Base-by-base conservation (phyloP, 2,113 vertebrate genomes). In the Andinoacara biseriatus region DNA sequence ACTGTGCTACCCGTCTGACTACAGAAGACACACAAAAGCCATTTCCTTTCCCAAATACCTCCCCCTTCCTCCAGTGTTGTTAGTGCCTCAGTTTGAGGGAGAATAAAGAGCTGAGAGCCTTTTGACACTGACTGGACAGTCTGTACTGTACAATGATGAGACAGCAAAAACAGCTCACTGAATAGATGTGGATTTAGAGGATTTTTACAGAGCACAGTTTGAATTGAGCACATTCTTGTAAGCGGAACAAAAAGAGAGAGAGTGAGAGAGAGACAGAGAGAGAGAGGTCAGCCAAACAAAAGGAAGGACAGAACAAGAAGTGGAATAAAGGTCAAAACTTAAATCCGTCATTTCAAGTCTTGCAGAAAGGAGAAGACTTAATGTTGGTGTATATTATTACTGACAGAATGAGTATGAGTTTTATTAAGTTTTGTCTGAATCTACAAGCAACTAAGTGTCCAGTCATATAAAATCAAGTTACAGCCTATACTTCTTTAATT, bases 101-200 rank as follows among this genome's bases (percentile, higher is more conserved):
- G 81, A 87, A 91, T 88, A 89, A 88, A 90, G 87, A 58, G 58
- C 15, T 6, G 13, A 61, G 63, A 84, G 74, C 31, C 83, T 83
- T 91, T 88, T 84, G 86, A 83, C 31, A 57, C 1, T 3, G 59
- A 84, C 76, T 52, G 78, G 61, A 80, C 84, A 65, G 80, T 81
- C 87, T 38, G 85, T 57, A 59, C 88, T 26, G 85, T 78, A 93
- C 83, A 91, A 90, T 91, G 93, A 93, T 93, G 92, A 93, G 83
- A 58, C 91, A 89, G 93, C 92, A 91, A 87, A 93, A 94, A 89
- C 87, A 87, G 78, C 85, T 74, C 59, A 2, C 31, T 91, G 89
- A 91, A 88, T 86, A 69, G 90, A 89, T 54, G 81, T 86, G 89
- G 86, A 83, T 80, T 91, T 93, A 90, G 87, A 84, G 87, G 88